Evolutionary conservation across 53 echinoderm and acorn worm species (phyloP).

Genomic region (Henricia sp.): DNA sequence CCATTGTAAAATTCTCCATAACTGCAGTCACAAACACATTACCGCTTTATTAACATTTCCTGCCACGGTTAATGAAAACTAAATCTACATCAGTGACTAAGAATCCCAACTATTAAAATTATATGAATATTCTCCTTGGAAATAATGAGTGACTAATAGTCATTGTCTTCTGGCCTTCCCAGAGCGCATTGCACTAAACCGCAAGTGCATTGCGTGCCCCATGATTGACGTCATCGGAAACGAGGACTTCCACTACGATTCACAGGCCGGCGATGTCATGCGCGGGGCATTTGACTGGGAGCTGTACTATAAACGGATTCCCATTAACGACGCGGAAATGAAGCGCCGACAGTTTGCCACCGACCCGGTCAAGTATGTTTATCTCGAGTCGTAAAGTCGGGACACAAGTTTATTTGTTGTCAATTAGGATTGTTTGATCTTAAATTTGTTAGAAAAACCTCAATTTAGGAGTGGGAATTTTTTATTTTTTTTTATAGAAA

Average conservation of each 20-base stretch:
- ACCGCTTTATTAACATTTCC: too few species aligned
- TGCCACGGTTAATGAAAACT: too few species aligned
- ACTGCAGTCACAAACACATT: too few species aligned
- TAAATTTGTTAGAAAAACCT: not conserved
- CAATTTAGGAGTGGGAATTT: not conserved
- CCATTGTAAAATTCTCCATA: too few species aligned
- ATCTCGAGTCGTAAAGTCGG: too few species aligned
- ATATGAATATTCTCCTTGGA: not conserved
- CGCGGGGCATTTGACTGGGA: constrained; percentile 99
- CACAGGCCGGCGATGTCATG: constrained; percentile 98
- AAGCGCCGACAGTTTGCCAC: constrained; percentile 77
- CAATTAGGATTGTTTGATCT: too few species aligned
- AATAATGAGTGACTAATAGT: not conserved
- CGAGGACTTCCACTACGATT: constrained; percentile 98
- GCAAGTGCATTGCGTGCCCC: constrained; percentile 87
- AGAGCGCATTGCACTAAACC: constrained; percentile 97
- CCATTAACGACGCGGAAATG: constrained; percentile 84
- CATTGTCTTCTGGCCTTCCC: too few species aligned
- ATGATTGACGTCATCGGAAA: constrained; percentile 99
- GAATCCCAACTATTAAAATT: too few species aligned
- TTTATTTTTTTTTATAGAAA: not conserved
- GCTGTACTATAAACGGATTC: constrained; percentile 96
- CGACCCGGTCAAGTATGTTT: constrained; percentile 91
- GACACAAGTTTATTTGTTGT: not conserved
- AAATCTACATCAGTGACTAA: too few species aligned